Conservation (phyloP, 2,797 vertebrate genomes). For the Sebastes miniatus region DNA sequence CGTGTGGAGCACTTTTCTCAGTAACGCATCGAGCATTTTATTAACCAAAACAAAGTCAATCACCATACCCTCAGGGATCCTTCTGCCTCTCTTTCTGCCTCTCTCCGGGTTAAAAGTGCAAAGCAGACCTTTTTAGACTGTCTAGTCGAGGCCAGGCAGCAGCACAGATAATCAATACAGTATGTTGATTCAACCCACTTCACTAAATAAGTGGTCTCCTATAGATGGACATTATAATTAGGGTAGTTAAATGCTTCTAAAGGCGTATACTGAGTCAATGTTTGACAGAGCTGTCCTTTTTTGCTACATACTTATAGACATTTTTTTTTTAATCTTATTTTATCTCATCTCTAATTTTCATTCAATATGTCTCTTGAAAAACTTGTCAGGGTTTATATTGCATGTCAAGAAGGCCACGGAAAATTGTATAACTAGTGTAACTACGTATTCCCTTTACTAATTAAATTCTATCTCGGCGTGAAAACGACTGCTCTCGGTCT, state of each 20-base stretch:
- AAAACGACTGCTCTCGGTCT: not conserved
- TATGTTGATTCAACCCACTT: constrained; percentile 62
- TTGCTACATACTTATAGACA: not conserved
- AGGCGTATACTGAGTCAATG: not conserved
- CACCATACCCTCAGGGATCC: constrained; percentile 17
- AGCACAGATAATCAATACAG: constrained; percentile 54
- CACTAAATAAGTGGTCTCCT: constrained; percentile 53
- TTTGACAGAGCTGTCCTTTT: not conserved
- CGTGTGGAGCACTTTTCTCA: not conserved
- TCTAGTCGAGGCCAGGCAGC: constrained; percentile 26
- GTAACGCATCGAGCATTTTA: constrained; percentile 37
- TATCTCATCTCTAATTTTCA: not conserved
- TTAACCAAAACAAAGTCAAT: constrained; percentile 56
- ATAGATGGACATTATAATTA: constrained; percentile 41
- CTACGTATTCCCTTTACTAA: not conserved
- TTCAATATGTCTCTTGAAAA: not conserved
- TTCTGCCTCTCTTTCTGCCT: constrained; percentile 33
- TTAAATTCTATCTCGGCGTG: not conserved
- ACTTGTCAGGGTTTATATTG: not conserved
- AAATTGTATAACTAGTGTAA: not conserved
- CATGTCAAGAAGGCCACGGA: not conserved
- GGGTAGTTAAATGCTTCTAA: constrained; percentile 33
- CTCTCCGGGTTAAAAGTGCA: constrained; percentile 54
- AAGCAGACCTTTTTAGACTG: constrained; percentile 46
- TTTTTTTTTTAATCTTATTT: not conserved